Conservation (phyloP, 2,113 vertebrate genomes). For the Hepsetus odoe region DNA sequence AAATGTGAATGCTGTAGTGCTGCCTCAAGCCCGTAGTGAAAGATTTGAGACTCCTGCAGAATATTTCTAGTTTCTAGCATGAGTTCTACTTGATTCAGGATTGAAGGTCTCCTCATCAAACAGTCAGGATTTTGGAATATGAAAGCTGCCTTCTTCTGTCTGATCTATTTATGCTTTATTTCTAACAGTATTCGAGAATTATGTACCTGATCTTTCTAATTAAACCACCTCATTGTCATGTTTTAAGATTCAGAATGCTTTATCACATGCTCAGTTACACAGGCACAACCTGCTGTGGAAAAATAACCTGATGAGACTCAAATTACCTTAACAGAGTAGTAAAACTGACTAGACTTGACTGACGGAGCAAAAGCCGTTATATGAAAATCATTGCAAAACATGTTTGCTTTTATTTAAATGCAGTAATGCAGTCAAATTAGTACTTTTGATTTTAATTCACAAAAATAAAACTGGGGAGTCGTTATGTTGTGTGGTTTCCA, state of each 20-base stretch:
- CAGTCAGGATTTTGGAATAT: conserved; percentile 38
- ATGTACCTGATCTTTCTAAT: conserved; percentile 60
- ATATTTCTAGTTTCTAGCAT: conserved; percentile 12
- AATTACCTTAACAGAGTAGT: too few relatives aligned
- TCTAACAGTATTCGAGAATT: conserved; percentile 58
- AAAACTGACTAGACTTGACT: too few relatives aligned
- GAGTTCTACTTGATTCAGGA: conserved; percentile 9
- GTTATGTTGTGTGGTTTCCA: not conserved
- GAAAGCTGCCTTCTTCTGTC: conserved; percentile 51
- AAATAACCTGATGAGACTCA: too few relatives aligned
- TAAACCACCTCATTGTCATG: conserved; percentile 50
- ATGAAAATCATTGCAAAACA: too few relatives aligned
- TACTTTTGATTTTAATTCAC: too few relatives aligned
- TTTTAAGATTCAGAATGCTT: too few relatives aligned
- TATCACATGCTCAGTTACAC: too few relatives aligned
- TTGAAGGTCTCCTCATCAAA: conserved; percentile 1
- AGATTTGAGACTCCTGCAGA: conserved; percentile 20
- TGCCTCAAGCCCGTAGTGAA: conserved; percentile 21
- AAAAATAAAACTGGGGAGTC: not conserved
- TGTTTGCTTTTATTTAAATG: too few relatives aligned
- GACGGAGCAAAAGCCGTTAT: too few relatives aligned
- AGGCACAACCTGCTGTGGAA: too few relatives aligned
- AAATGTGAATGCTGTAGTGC: conserved; percentile 16
- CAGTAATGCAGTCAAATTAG: too few relatives aligned
- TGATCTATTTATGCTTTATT: conserved; percentile 56